Conservation (phyloP, 92 coral and sea anemone species). For the Heteractis magnifica region DNA sequence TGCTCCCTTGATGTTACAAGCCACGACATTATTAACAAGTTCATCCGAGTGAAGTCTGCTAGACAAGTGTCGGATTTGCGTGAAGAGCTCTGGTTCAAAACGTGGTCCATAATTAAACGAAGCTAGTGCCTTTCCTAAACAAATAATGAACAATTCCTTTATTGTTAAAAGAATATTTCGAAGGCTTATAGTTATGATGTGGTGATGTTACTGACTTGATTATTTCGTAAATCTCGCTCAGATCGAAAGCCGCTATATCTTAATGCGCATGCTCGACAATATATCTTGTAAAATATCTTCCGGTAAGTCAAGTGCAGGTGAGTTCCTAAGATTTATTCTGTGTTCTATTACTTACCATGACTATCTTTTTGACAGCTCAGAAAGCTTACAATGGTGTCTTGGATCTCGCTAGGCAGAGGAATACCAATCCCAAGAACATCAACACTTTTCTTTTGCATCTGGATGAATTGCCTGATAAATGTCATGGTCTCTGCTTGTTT, state of each 20-base stretch:
- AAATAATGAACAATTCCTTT: too few species aligned
- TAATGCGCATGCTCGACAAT: too few species aligned
- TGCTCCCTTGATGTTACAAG: not conserved
- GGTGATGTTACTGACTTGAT: too few species aligned
- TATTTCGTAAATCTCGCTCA: too few species aligned
- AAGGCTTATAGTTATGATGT: too few species aligned
- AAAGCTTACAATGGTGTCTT: conserved; percentile 12
- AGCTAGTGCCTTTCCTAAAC: too few species aligned
- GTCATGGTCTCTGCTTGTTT: conserved; percentile 56
- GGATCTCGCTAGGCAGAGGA: conserved; percentile 53
- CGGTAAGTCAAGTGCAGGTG: not conserved
- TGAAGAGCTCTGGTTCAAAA: conserved; percentile 19
- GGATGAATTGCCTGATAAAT: conserved; percentile 64
- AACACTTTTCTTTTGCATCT: conserved; percentile 72
- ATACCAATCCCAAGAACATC: conserved; percentile 46
- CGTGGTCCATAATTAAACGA: not conserved
- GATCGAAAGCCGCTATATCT: too few species aligned
- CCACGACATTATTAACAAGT: conserved; percentile 11
- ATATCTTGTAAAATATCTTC: too few species aligned
- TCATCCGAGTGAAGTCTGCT: conserved; percentile 26
- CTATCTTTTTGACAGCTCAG: not conserved
- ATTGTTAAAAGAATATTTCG: too few species aligned
- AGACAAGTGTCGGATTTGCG: conserved; percentile 35
- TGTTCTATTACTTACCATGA: not conserved
- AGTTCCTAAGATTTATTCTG: not conserved